A percentile compares a stretch with the other conserved stretches of the same genome.
Conservation (phyloP, 1,140 invertebrate genomes). For the Apis florea region DNA sequence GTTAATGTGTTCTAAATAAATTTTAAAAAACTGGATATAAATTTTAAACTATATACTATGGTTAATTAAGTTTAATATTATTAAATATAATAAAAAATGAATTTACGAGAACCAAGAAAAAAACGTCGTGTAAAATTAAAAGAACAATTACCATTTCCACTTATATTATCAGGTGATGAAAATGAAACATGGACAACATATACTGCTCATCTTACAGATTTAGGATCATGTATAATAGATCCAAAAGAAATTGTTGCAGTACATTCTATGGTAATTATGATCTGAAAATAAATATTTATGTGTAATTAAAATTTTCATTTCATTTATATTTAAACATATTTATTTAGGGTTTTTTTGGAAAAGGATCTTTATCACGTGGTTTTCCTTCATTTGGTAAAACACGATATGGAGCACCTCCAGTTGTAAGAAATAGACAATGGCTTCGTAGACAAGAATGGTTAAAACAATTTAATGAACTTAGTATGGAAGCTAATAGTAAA, state of each 20-base stretch:
- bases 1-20: background rate
- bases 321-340: constrained; percentile 29
- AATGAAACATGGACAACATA: constrained; percentile 79
- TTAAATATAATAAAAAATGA: constrained; percentile 71
- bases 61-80: background rate
- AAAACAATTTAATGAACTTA: constrained; percentile 78
- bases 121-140: constrained; percentile 75
- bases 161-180: constrained; percentile 76
- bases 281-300: constrained; percentile 14
- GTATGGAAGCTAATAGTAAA: constrained; percentile 63
- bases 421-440: constrained; percentile 82
- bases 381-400: constrained; percentile 80
- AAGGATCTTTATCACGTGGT: constrained; percentile 84
- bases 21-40: background rate
- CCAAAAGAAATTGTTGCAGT: constrained; percentile 82
- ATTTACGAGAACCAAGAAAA: constrained; percentile 75
- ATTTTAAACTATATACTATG: background rate
- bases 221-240: constrained; percentile 84
- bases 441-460: constrained; percentile 81
- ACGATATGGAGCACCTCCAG: constrained; percentile 73
- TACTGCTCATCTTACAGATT: constrained; percentile 84
- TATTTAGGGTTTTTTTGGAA: constrained; percentile 86
- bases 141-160: constrained; percentile 76
- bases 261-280: constrained; percentile 82
- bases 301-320: background rate